phyloP scores from a whole-genome alignment of 2,797 vertebrate species.

The Pseudomugil gertrudae region DNA sequence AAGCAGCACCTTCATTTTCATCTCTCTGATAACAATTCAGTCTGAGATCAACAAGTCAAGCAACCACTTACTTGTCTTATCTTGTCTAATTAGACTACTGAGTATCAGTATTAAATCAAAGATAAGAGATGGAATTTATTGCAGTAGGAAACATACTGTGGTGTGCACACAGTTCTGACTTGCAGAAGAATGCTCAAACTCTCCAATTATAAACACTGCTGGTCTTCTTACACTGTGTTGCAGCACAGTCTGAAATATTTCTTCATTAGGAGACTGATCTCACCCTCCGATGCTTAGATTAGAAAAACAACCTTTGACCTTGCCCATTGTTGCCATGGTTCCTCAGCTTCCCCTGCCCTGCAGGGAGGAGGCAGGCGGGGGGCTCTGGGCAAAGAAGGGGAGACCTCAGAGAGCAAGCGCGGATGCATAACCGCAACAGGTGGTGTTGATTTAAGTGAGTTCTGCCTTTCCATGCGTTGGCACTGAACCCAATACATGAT shows the following conservation, averaged over 20 bases:
- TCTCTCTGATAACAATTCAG: slow-evolving; percentile 44
- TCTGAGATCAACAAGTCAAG: slow-evolving; percentile 37
- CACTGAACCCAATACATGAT: slow-evolving; percentile 75
- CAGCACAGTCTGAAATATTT: slow-evolving; percentile 36
- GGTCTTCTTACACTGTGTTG: slow-evolving; percentile 7
- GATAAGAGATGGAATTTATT: slow-evolving; percentile 37
- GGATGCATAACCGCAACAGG: slow-evolving; percentile 80
- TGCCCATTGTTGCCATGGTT: slow-evolving; percentile 79
- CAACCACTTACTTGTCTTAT: slow-evolving; percentile 47
- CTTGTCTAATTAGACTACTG: slow-evolving; percentile 51
- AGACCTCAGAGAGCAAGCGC: slow-evolving; percentile 38
- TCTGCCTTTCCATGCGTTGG: slow-evolving; percentile 71
- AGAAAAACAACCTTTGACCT: slow-evolving; percentile 72
- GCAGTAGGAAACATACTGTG: slow-evolving; percentile 1
- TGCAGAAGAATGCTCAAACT: slow-evolving; percentile 1
- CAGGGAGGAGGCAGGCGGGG: slow-evolving; percentile 38
- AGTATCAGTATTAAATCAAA: slow-evolving; percentile 26
- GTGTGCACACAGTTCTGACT: slow-evolving; percentile 12
- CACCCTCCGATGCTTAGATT: slow-evolving; percentile 68
- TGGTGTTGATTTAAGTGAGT: slow-evolving; percentile 81
- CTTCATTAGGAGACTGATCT: slow-evolving; percentile 71
- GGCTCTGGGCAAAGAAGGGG: slow-evolving; percentile 31
- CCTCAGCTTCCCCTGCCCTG: slow-evolving; percentile 64
- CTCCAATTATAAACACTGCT: slow-evolving; percentile 21
- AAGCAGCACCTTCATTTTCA: slow-evolving; percentile 28